These are phyloP conservation scores for Ophthalmolycus amberensis DNA, from an alignment of 2,113 vertebrate species.

Conservation along the genomic window DNA sequence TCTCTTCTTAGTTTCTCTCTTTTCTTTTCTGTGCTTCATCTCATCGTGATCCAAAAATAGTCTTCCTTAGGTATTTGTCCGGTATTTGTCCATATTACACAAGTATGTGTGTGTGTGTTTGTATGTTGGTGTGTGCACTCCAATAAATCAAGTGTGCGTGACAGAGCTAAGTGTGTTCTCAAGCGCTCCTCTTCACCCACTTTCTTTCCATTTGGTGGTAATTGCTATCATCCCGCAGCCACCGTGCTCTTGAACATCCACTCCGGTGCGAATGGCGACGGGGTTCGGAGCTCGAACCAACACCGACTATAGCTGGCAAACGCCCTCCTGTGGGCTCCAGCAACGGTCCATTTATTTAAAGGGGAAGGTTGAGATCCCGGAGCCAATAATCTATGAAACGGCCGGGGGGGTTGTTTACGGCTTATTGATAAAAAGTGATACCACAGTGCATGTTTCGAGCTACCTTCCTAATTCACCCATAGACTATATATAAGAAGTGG, in stretches of 20 bases:
- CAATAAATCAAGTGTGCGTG: slow-evolving; percentile 2
- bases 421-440: slow-evolving; percentile 8
- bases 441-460: background rate
- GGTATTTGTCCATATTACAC: no score
- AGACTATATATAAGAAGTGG: background rate
- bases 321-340: background rate
- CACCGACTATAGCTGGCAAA: background rate
- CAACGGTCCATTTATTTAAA: slow-evolving; percentile 12
- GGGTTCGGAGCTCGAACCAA: slow-evolving; percentile 13
- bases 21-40: slow-evolving; percentile 10
- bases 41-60: slow-evolving; percentile 26
- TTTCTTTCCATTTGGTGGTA: slow-evolving; percentile 1
- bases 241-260: slow-evolving; percentile 18
- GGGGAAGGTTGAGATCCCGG: background rate
- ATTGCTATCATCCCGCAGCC: background rate
- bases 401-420: background rate
- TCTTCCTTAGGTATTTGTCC: slow-evolving; percentile 32
- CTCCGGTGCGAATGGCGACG: background rate
- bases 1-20: background rate
- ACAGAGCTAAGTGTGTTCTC: slow-evolving; percentile 26
- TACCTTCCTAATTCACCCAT: background rate
- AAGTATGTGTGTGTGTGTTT: slow-evolving; percentile 30
- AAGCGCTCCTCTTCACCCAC: slow-evolving; percentile 7
- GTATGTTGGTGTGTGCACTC: slow-evolving; percentile 1
- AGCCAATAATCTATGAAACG: slow-evolving; percentile 32